These are phyloP conservation scores for Somateria mollissima DNA, from an alignment of 2,797 vertebrate species.

Conservation along the genomic window DNA sequence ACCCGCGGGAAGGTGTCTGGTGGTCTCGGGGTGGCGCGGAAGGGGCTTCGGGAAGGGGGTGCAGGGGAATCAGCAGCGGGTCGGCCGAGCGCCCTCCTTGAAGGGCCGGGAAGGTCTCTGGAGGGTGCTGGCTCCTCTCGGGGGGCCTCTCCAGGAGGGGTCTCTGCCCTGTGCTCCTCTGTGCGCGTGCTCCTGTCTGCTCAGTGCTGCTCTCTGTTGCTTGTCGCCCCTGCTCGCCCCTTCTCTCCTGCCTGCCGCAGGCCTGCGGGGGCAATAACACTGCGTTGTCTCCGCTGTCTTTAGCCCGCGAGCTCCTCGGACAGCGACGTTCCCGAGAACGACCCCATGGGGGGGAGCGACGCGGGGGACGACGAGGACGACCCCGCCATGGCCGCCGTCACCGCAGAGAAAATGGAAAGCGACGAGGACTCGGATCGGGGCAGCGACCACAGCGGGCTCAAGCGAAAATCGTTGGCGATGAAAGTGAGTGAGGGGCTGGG, in stretches of 20 bases:
- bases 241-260: neutral
- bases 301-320: constrained; percentile 94
- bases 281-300: rapidly evolving
- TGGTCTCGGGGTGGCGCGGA: rapidly evolving
- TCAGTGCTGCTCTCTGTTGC: neutral
- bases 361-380: constrained; percentile 77
- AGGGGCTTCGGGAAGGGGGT: neutral
- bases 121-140: neutral
- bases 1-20: neutral
- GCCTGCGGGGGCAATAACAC: neutral
- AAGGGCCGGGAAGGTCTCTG: rapidly evolving
- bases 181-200: neutral
- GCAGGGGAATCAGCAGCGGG: neutral
- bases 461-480: constrained; percentile 84
- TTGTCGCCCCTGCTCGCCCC: neutral
- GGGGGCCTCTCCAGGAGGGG: neutral
- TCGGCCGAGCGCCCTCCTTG: rapidly evolving
- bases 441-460: constrained; percentile 86
- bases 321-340: constrained; percentile 86
- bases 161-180: neutral
- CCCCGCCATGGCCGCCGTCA: constrained; percentile 75
- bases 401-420: constrained; percentile 85
- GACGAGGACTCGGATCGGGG: constrained; percentile 89
- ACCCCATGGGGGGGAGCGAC: constrained; percentile 80
- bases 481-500: constrained; percentile 80